Evolutionary conservation across 2,113 vertebrate species (phyloP), one percentile per base, ranked within the genome.

Genomic region (Istiophorus platypterus): DNA sequence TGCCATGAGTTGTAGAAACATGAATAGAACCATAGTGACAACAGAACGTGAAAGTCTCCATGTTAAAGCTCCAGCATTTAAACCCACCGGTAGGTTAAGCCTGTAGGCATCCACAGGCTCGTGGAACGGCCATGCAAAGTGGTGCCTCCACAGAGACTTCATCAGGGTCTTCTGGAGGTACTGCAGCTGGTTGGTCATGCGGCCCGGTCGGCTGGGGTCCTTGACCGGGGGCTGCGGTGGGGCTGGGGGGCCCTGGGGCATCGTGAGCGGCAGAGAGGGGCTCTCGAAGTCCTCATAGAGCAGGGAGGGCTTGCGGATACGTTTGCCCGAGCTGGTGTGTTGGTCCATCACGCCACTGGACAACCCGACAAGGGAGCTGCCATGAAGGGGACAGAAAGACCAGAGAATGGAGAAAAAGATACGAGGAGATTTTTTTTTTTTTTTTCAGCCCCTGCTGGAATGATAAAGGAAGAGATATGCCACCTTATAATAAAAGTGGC

Each of bases 91-190:
- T 22, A 99, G 91, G 34, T 95, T 96, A 62, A 99, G 93, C 83
- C 97, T 96, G 80, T 95, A 93, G 0, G 97, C 96, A 7, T 99
- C 97, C 76, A 99, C 98, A 0, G 98, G 97, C 61, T 97, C 96
- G 14, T 97, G 96, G 67, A 99, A 99, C 0, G 98, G 98, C 98
- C 98, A 99, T 0, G 98, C 97, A 9, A 99, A 99, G 86, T 99
- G 96, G 54, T 99, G 98, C 45, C 97, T 96, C 98, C 97, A 99
- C 14, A 99, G 90, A 2, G 93, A 96, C 81, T 98, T 98, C 89
- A 96, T 95, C 70, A 99, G 93, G 79, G 96, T 96, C 70, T 96
- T 98, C 92, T 97, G 96, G 71, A 99, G 96, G 72, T 96, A 99
- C 85, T 98, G 97, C 24, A 99, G 94, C 89, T 99, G 98, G 90